Evolutionary conservation across 2,797 vertebrate species (phyloP), one percentile per base, ranked within the genome.

Genomic region (Peromyscus aztecus): DNA sequence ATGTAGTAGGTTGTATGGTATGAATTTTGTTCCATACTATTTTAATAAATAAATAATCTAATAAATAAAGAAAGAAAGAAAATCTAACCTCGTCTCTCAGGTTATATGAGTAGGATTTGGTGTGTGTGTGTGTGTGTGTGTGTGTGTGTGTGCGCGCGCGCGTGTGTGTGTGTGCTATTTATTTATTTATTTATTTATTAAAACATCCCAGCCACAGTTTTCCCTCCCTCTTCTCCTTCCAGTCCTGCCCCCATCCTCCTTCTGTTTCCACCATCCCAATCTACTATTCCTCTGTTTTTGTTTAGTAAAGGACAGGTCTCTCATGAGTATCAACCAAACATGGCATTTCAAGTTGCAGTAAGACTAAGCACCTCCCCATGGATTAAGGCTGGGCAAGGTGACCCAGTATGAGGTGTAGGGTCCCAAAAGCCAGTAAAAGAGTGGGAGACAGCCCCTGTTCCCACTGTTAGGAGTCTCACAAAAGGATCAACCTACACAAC

Each of bases 1-100:
- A 24, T 92, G 71, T 73, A 86, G 40, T 94, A 80, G 86, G 40
- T 95, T 89, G 37, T 63, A 55, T 63, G 46, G 71, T 65, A 73
- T 61, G n/a, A 12, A 6, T 78, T 91, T 91, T 90, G 59, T 91
- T 65, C 40, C 61, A 65, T 34, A 23, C 27, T 84, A 46, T 46
- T 34, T 75, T 43, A 75, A 43, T 75, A 40, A 24, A 73, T 71
- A 13, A 52, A 52, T 52, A 49, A n/a, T n/a, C n/a, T n/a, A 43
- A 43, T 46, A 6, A 46, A 46, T 46, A 46, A 46, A 46, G 6
- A 46, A 46, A 46, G 5, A 43, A 43, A 43, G 4, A 46, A 52
- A 52, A 52, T 52, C 52, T 52, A 52, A 13, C 52, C 52, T 52
- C 52, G 14, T 52, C 52, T 52, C 52, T 52, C 13, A 0, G 52